Evolutionary conservation across 2,888 invertebrate species (phyloP).

Genomic region (Seira ritae): DNA sequence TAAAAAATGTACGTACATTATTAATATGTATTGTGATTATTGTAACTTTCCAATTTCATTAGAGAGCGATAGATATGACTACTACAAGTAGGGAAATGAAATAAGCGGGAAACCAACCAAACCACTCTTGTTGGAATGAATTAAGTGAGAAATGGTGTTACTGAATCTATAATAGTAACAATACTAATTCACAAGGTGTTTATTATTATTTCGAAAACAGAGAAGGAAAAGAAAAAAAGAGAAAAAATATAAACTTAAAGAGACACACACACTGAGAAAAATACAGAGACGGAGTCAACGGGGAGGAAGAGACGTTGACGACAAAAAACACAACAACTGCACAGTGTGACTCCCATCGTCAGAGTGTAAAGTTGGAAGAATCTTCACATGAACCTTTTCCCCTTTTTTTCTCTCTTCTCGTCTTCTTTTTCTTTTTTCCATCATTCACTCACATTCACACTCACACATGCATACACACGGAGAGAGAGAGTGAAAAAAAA

Average conservation of each 20-base stretch:
- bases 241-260: neutral
- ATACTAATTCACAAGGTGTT: conserved; percentile 51
- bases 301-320: conserved; percentile 67
- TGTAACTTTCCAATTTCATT: no score
- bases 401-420: conserved; percentile 25
- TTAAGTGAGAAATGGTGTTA: conserved; percentile 61
- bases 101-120: neutral
- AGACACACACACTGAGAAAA: conserved; percentile 37
- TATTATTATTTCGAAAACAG: neutral
- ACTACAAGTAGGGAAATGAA: no score
- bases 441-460: conserved; percentile 38
- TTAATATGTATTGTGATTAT: no score
- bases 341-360: conserved; percentile 69
- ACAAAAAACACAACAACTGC: conserved; percentile 66
- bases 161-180: conserved; percentile 50
- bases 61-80: no score
- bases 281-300: conserved; percentile 68
- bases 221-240: neutral
- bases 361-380: conserved; percentile 67
- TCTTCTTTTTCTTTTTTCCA: conserved; percentile 39
- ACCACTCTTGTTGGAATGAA: conserved; percentile 43
- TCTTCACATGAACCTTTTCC: conserved; percentile 64
- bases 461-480: conserved; percentile 31
- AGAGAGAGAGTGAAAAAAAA: conserved; percentile 20
- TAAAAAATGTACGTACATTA: no score